Conservation (phyloP, 2,888 invertebrate species). For the Dysmachus trigonus region DNA sequence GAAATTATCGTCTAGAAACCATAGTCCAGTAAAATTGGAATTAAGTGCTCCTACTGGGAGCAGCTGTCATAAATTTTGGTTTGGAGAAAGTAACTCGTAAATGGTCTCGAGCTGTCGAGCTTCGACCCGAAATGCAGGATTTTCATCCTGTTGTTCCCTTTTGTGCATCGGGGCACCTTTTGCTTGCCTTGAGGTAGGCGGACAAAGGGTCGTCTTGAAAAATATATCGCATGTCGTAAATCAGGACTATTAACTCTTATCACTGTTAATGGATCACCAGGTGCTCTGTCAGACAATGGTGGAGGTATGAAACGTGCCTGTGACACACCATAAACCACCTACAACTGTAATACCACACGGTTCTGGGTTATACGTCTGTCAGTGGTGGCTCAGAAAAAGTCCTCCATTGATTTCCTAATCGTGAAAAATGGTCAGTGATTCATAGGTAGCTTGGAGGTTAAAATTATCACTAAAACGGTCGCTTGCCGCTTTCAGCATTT, state of each 20-base stretch:
- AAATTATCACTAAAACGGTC: neutral
- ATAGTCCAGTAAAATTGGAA: constrained; percentile 39
- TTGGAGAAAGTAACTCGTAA: constrained; percentile 40
- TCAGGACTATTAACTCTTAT: constrained; percentile 33
- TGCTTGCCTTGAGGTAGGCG: neutral
- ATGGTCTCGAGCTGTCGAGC: constrained; percentile 17
- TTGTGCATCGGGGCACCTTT: neutral
- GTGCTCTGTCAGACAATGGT: constrained; percentile 18
- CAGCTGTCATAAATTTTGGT: constrained; percentile 40
- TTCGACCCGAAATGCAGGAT: neutral
- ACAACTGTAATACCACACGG: neutral
- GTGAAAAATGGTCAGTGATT: neutral
- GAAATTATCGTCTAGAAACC: constrained; percentile 32
- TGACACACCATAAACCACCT: constrained; percentile 39
- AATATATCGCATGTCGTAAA: constrained; percentile 5
- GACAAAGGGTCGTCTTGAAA: neutral
- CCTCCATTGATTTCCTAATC: neutral
- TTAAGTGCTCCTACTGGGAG: constrained; percentile 41
- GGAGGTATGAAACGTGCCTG: constrained; percentile 11
- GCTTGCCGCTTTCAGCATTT: neutral
- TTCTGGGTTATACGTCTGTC: neutral
- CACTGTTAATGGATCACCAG: constrained; percentile 30
- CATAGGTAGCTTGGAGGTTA: neutral
- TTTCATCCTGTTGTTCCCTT: neutral
- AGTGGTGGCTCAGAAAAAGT: neutral